Conservation (phyloP, 2,888 invertebrate genomes). For the Clunio marinus region DNA sequence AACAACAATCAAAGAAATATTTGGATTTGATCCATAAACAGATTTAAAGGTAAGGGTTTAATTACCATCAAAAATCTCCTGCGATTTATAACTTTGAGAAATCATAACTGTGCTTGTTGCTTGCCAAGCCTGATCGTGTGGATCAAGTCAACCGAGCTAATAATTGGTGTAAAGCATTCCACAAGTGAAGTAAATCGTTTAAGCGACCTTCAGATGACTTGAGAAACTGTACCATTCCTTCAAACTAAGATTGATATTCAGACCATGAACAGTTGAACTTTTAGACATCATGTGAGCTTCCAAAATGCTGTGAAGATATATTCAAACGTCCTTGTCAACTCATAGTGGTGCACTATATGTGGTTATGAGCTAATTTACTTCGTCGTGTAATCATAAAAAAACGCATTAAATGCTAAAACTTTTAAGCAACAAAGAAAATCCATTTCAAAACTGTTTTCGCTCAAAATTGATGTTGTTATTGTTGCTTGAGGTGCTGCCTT, state of each 20-base stretch:
- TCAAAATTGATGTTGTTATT: neutral
- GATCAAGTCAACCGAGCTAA: neutral
- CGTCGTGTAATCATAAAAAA: neutral
- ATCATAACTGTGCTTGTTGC: too few species aligned
- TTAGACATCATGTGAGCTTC: neutral
- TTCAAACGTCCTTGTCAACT: neutral
- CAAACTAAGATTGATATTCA: neutral
- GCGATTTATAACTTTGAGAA: too few species aligned
- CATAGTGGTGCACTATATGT: neutral
- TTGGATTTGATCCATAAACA: neutral
- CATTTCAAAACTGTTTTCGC: neutral
- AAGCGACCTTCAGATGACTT: neutral
- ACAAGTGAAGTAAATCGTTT: neutral
- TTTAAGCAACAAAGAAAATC: neutral
- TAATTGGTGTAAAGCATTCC: neutral
- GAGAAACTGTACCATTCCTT: conserved; percentile 17
- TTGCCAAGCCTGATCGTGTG: conserved; percentile 1
- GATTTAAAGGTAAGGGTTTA: neutral
- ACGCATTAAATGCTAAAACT: neutral
- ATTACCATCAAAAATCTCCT: neutral
- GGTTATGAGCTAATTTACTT: neutral
- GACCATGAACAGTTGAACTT: neutral
- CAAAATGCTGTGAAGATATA: too few species aligned
- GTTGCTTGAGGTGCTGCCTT: neutral
- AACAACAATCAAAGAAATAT: neutral